These are phyloP conservation scores for Aegypius monachus DNA, from an alignment of 2,113 vertebrate species.

Conservation along the genomic window DNA sequence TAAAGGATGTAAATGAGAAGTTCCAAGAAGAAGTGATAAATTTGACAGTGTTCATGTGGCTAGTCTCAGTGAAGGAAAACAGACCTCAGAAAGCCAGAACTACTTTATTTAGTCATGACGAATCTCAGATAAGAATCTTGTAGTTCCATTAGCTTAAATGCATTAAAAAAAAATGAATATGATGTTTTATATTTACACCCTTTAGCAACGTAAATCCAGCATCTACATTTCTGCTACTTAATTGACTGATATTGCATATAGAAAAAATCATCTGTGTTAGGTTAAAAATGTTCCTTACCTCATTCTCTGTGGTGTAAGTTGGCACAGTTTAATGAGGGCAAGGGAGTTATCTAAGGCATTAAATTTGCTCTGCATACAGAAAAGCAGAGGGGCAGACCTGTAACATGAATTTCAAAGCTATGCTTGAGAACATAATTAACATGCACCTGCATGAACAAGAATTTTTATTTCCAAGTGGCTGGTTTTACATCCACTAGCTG, in stretches of 20 bases:
- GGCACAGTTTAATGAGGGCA: not conserved
- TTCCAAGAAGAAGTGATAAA: not conserved
- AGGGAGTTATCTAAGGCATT: not conserved
- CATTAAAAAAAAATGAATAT: not conserved
- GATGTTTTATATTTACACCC: not conserved
- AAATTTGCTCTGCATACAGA: not conserved
- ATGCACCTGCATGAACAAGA: not conserved
- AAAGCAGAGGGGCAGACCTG: not conserved
- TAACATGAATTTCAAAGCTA: not conserved
- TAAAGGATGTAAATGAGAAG: constrained; percentile 16
- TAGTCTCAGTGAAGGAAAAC: not conserved
- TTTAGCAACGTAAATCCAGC: not conserved
- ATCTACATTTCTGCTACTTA: not conserved
- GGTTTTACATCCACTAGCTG: not conserved
- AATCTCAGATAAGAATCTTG: not conserved
- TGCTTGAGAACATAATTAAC: not conserved
- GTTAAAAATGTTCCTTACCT: not conserved
- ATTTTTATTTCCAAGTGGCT: not conserved
- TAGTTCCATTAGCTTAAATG: not conserved
- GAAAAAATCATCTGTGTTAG: not conserved
- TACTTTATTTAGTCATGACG: not conserved
- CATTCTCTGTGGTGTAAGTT: not conserved
- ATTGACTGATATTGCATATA: not conserved
- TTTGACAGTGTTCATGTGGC: not conserved
- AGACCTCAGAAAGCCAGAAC: not conserved